phyloP scores from a whole-genome alignment of 2,797 vertebrate species.

The Eulemur rubriventer region DNA sequence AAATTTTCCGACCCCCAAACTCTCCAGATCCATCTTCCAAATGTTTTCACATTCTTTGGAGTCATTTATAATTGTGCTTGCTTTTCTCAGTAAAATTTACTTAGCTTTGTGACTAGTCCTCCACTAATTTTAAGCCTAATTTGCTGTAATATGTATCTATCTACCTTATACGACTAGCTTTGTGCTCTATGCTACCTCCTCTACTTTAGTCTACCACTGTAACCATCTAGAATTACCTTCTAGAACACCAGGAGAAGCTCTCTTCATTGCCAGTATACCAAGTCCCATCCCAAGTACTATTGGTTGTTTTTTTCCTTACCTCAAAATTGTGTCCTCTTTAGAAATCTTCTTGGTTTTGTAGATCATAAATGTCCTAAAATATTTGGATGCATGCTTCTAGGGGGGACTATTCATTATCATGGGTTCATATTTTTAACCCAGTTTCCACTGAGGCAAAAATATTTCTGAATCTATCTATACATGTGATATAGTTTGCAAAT shows the following conservation, averaged over 20 bases:
- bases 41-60: not conserved
- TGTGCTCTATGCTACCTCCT: not conserved
- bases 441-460: not conserved
- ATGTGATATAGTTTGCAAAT: constrained; percentile 39
- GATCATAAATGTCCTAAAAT: not conserved
- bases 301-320: not conserved
- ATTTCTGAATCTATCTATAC: not conserved
- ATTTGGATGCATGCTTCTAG: not conserved
- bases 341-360: not conserved
- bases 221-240: not conserved
- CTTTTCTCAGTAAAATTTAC: not conserved
- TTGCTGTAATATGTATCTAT: not conserved
- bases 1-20: not conserved
- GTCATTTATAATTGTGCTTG: not conserved
- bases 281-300: not conserved
- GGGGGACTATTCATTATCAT: not conserved
- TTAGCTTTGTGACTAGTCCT: not conserved
- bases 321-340: not conserved
- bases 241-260: not conserved
- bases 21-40: not conserved
- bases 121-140: not conserved
- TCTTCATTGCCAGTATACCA: not conserved
- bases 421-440: constrained; percentile 12
- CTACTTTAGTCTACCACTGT: not conserved
- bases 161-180: not conserved